Evolutionary conservation across 1,140 invertebrate genomes (phyloP).

Genomic region (Limonius californicus): DNA sequence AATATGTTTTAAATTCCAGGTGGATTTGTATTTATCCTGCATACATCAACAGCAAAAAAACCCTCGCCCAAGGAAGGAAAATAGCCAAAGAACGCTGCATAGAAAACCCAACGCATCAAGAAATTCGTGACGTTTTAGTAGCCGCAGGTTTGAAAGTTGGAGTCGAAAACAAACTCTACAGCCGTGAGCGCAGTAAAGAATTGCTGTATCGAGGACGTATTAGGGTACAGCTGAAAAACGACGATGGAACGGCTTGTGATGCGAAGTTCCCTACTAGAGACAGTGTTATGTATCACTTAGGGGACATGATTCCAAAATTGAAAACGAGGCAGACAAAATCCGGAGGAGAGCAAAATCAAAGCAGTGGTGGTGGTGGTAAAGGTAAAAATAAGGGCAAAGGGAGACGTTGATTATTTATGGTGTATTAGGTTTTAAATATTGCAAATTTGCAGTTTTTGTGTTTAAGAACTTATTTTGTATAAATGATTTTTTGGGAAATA

Average conservation of each 20-base stretch:
- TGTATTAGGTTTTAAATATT: too few relatives aligned
- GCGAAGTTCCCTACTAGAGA: constrained; percentile 73
- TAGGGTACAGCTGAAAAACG: constrained; percentile 87
- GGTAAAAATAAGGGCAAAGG: constrained; percentile 44
- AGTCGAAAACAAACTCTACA: constrained; percentile 93
- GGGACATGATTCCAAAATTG: constrained; percentile 86
- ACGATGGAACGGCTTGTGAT: constrained; percentile 78
- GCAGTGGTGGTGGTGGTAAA: constrained; percentile 25
- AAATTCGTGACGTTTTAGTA: constrained; percentile 88
- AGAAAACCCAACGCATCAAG: constrained; percentile 89
- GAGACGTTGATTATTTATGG: constrained; percentile 23
- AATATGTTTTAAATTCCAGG: constrained; percentile 53
- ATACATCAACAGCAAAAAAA: constrained; percentile 93
- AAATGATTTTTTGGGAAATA: too few relatives aligned
- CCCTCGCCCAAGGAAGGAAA: constrained; percentile 78
- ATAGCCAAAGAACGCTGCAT: constrained; percentile 82
- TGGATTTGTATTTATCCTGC: constrained; percentile 97
- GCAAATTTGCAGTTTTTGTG: too few relatives aligned
- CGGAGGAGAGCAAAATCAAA: constrained; percentile 30
- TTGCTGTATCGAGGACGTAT: constrained; percentile 78
- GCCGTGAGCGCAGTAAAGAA: constrained; percentile 89
- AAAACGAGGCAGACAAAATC: constrained; percentile 65
- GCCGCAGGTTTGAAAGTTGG: constrained; percentile 78
- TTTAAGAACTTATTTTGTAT: too few relatives aligned
- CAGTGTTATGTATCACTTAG: constrained; percentile 72